Conservation (phyloP, 2,888 invertebrate species). For the Pterobdella sp. region DNA sequence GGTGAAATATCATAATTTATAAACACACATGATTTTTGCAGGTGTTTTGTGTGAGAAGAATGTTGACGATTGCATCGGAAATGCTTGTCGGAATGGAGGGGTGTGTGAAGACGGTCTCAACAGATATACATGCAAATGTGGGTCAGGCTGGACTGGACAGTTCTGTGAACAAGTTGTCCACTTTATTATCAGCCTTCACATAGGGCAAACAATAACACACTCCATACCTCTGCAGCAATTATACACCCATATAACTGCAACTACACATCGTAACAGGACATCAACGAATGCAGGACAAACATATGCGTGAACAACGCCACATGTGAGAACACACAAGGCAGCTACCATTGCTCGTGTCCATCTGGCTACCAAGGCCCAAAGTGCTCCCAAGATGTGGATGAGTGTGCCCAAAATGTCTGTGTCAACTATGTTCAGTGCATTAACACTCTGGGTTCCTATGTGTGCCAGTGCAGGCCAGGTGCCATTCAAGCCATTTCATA, state of each 20-base stretch:
- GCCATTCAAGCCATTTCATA: conserved; percentile 7
- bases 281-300: conserved; percentile 36
- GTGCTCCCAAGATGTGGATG: conserved; percentile 54
- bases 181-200: too few species aligned
- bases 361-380: conserved; percentile 56
- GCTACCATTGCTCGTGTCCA: conserved; percentile 36
- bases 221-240: neutral
- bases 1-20: neutral
- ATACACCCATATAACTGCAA: neutral
- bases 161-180: conserved; percentile 30
- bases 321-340: conserved; percentile 29
- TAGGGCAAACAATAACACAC: too few species aligned
- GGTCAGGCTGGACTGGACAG: conserved; percentile 35
- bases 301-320: conserved; percentile 37
- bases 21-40: conserved; percentile 2
- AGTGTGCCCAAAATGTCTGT: conserved; percentile 39
- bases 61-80: conserved; percentile 47
- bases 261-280: conserved; percentile 34
- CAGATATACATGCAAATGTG: conserved; percentile 35
- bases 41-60: conserved; percentile 29
- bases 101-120: conserved; percentile 37
- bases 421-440: conserved; percentile 36
- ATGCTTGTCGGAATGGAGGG: conserved; percentile 37
- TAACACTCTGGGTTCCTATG: conserved; percentile 39
- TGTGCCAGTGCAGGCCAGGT: conserved; percentile 39